phyloP scores from a whole-genome alignment of 2,888 invertebrate species.

The Ganaspis brasiliensis region DNA sequence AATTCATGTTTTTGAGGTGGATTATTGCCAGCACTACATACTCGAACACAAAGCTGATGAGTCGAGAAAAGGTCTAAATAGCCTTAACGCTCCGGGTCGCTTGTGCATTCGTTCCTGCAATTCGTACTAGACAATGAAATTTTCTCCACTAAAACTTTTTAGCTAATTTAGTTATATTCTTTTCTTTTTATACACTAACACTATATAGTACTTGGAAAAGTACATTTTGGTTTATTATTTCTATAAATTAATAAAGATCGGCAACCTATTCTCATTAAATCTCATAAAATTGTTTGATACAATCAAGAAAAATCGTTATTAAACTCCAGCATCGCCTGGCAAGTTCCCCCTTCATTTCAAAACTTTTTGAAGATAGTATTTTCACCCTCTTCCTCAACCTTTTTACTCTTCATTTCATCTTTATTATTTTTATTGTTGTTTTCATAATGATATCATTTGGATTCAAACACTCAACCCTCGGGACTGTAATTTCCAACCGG shows the following conservation, averaged over 20 bases:
- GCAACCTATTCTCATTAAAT: too few relatives aligned
- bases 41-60: constrained; percentile 79
- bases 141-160: constrained; percentile 60
- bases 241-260: too few relatives aligned
- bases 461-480: constrained; percentile 70
- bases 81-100: constrained; percentile 69
- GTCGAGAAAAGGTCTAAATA: constrained; percentile 79
- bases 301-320: background rate
- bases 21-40: constrained; percentile 71
- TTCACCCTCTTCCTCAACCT: constrained; percentile 56
- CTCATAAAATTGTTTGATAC: background rate
- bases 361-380: constrained; percentile 63
- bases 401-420: constrained; percentile 65
- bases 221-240: background rate
- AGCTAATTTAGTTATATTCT: constrained; percentile 59
- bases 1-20: constrained; percentile 79
- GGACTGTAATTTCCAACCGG: constrained; percentile 56
- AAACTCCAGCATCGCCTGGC: too few relatives aligned
- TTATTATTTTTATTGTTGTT: constrained; percentile 75
- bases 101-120: constrained; percentile 63
- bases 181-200: background rate
- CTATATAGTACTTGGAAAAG: background rate
- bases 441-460: constrained; percentile 72
- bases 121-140: constrained; percentile 73
- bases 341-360: constrained; percentile 70